phyloP scores from a whole-genome alignment of 2,888 invertebrate species.

The Drosophila infuscata region DNA sequence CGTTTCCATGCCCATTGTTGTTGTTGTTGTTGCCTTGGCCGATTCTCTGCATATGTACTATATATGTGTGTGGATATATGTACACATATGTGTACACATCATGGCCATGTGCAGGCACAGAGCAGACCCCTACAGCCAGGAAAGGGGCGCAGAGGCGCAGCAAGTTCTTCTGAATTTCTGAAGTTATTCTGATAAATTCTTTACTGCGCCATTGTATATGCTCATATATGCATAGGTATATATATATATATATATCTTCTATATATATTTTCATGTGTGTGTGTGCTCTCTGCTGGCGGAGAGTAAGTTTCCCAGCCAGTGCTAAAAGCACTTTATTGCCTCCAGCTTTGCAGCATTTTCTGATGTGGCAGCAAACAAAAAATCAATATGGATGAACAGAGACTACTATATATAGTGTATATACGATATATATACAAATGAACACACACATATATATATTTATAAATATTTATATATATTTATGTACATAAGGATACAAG shows the following conservation, averaged over 20 bases:
- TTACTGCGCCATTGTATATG: slow-evolving; percentile 23
- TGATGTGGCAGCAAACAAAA: slow-evolving; percentile 47
- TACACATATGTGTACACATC: slow-evolving; percentile 39
- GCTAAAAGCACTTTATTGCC: slow-evolving; percentile 31
- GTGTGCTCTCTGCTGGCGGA: slow-evolving; percentile 31
- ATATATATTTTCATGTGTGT: slow-evolving; percentile 7
- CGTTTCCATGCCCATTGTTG: slow-evolving; percentile 16
- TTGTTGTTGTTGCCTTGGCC: slow-evolving; percentile 72
- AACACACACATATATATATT: background rate
- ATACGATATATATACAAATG: background rate
- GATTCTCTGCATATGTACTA: slow-evolving; percentile 56
- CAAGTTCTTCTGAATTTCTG: slow-evolving; percentile 81
- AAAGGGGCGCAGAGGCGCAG: slow-evolving; percentile 16
- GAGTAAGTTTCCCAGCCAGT: slow-evolving; percentile 23
- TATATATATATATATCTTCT: slow-evolving; percentile 4
- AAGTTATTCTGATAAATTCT: slow-evolving; percentile 83
- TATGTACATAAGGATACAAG: slow-evolving; percentile 34
- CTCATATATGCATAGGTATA: slow-evolving; percentile 7
- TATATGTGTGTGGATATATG: slow-evolving; percentile 16
- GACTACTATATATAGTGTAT: slow-evolving; percentile 18
- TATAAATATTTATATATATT: slow-evolving; percentile 6
- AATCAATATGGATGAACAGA: slow-evolving; percentile 73
- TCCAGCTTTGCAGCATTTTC: slow-evolving; percentile 67
- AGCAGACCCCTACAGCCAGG: slow-evolving; percentile 2
- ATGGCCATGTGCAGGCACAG: slow-evolving; percentile 47